Percentiles rank a stretch among this genome's conserved stretches.
These are phyloP conservation scores for Eubucco bourcierii DNA, from an alignment of 2,113 vertebrate genomes.

Conservation along the genomic window DNA sequence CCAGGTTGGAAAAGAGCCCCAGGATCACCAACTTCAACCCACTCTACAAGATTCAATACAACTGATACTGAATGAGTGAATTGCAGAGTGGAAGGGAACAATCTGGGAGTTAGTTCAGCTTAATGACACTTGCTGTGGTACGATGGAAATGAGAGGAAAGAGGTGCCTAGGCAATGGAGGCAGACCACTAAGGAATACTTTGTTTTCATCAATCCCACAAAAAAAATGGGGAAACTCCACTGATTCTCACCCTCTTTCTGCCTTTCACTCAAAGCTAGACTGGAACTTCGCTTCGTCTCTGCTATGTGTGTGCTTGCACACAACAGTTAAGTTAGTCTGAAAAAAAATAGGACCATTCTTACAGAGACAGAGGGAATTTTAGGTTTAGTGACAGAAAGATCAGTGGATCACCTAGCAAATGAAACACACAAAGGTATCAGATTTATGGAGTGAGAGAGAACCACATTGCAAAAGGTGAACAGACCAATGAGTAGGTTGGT, in stretches of 20 bases:
- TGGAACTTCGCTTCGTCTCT: neutral
- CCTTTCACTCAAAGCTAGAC: fast-evolving
- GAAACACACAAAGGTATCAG: neutral
- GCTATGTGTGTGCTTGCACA: neutral
- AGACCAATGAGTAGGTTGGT: neutral
- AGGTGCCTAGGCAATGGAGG: neutral
- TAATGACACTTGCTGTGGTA: neutral
- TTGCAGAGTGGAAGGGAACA: neutral
- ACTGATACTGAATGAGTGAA: neutral
- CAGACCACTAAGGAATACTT: neutral
- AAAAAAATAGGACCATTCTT: neutral
- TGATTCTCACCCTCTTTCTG: neutral
- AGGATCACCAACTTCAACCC: no score
- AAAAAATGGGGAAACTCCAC: neutral
- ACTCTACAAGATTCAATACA: no score
- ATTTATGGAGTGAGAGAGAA: neutral
- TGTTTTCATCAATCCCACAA: neutral
- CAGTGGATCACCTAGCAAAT: neutral
- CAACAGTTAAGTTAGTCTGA: neutral
- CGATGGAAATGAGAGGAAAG: neutral
- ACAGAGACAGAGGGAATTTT: neutral
- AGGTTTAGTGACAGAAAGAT: neutral
- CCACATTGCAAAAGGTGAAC: neutral
- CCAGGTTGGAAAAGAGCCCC: no score
- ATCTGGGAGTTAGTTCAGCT: neutral